These are phyloP conservation scores for Schizopygopsis malacanthus DNA, from an alignment of 2,797 vertebrate genomes.

Conservation along the genomic window DNA sequence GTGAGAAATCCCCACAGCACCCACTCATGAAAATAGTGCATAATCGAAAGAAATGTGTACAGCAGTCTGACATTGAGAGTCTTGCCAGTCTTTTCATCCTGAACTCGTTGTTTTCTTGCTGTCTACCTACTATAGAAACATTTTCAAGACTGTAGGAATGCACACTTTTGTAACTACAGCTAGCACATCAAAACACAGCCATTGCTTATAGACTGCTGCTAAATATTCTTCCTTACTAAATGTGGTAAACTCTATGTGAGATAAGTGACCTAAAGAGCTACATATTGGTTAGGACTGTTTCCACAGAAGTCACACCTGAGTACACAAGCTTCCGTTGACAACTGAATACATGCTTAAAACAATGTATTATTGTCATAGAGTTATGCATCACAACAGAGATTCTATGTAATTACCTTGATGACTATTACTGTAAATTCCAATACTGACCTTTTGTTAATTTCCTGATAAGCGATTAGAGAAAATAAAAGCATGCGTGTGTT, in stretches of 20 bases:
- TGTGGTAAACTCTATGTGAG: background rate
- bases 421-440: background rate
- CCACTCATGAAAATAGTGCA: constrained; percentile 37
- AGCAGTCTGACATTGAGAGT: background rate
- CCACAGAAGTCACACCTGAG: constrained; percentile 33
- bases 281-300: constrained; percentile 65
- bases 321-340: background rate
- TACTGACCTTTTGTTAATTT: background rate
- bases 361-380: background rate
- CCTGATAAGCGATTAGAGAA: background rate
- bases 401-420: background rate
- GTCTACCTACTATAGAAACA: background rate
- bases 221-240: background rate
- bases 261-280: constrained; percentile 43
- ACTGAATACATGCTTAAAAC: background rate
- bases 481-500: background rate
- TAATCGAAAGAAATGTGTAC: constrained; percentile 7
- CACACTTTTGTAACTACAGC: background rate
- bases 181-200: background rate
- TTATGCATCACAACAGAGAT: constrained; percentile 1
- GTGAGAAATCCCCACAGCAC: constrained; percentile 57
- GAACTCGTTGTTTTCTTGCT: background rate
- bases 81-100: constrained; percentile 1
- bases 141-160: background rate
- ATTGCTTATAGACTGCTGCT: background rate